Evolutionary conservation across 2,113 vertebrate genomes (phyloP).

Genomic region (Merops nubicus): DNA sequence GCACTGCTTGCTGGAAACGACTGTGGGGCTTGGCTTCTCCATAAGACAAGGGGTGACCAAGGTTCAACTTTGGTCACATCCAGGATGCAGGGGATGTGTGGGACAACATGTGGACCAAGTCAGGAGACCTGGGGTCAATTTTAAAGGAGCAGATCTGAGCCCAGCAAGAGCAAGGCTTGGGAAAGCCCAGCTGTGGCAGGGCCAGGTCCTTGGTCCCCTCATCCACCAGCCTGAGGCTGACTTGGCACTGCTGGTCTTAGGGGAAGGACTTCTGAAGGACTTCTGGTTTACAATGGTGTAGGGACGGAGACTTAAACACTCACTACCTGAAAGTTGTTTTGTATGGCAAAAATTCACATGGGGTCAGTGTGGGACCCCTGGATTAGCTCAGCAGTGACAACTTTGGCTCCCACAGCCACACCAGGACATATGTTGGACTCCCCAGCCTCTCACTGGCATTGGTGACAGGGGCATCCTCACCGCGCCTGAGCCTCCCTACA

Average conservation of each 20-base stretch:
- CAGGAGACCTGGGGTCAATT: background rate
- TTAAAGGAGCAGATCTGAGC: background rate
- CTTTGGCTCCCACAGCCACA: background rate
- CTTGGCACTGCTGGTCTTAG: background rate
- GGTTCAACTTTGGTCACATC: background rate
- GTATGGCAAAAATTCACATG: background rate
- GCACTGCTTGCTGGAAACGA: background rate
- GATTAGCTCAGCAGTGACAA: background rate
- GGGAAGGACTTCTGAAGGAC: background rate
- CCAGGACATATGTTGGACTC: background rate
- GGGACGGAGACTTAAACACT: background rate
- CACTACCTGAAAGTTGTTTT: background rate
- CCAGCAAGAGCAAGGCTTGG: background rate
- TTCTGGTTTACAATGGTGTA: background rate
- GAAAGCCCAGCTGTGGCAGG: background rate
- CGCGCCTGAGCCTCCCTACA: rapidly evolving
- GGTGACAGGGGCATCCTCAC: background rate
- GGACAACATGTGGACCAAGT: background rate
- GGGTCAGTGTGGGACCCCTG: background rate
- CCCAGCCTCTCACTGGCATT: background rate
- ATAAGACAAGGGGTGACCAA: background rate
- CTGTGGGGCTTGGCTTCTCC: background rate
- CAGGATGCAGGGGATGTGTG: background rate
- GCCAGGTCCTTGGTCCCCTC: background rate
- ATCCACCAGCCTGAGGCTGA: background rate